Base-by-base conservation (phyloP, 2,113 vertebrate genomes). In the Daboia siamensis region DNA sequence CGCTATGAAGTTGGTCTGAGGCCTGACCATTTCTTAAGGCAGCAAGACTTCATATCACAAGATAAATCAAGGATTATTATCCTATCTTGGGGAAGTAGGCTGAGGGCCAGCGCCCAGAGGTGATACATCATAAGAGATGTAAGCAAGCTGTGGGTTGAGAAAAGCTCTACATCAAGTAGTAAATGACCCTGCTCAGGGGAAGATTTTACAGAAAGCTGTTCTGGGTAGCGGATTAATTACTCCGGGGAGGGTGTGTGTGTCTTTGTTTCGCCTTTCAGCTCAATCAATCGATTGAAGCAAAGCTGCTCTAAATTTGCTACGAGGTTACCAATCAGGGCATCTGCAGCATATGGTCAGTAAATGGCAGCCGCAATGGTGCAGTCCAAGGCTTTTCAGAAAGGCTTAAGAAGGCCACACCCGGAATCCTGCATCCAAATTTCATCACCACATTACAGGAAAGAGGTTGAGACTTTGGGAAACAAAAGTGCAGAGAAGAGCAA, bases 131-230 rank as follows among this genome's bases (percentile, higher is more conserved):
- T 26, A 12, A 7, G 69, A 55, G 85, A 46, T 56, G 7, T 6
- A 56, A 46, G 93, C 87, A 94, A 92, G 94, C 92, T 94, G 95
- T 55, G 12, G 2, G 5, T 84, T 90, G 89, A 91, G 94, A 92
- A 1, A 26, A 84, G 23, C 23, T 24, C 24, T 23, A 26, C 21
- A 13, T 69, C 44, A 52, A 39, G 29, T 94, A 95, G 94, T n/a
- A 91, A 90, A 93, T 93, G 93, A n/a, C 11, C 29, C n/a, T 55
- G 13, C 52, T 55, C 17, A 86, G 24, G 46, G 46, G 26, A 20
- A 33, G n/a, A 44, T 88, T 95, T 97, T 95, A 96, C 93, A 95
- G 92, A 9, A 90, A 44, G 21, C n/a, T 1, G 26, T n/a, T 52
- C 26, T 61, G 15, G 33, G 23, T 4, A 1, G 5, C 5, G n/a